Evolutionary conservation across 2,797 vertebrate species (phyloP).

Genomic region (Trachops cirrhosus): DNA sequence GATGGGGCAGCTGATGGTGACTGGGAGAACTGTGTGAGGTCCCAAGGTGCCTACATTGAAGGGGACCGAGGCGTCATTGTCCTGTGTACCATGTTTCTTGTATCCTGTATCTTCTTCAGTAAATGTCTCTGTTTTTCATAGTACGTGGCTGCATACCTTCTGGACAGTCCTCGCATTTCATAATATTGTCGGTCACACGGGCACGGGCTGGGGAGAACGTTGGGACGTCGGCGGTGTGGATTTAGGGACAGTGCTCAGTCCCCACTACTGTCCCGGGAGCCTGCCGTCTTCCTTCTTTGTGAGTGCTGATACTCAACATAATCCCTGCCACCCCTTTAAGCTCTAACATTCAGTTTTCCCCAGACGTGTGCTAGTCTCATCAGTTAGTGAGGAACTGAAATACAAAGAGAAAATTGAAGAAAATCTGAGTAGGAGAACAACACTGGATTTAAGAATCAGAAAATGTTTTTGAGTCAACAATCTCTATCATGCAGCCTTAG

Average conservation of each 20-base stretch:
- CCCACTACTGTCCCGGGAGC: background rate
- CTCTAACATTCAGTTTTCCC: background rate
- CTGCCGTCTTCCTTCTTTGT: background rate
- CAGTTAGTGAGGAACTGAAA: background rate
- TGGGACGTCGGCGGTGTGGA: background rate
- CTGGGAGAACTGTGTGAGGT: background rate
- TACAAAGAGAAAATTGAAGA: background rate
- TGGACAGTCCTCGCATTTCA: background rate
- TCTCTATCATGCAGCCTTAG: background rate
- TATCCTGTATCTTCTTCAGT: no score
- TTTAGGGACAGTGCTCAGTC: background rate
- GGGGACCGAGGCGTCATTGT: background rate
- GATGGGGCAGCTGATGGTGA: background rate
- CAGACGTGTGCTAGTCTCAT: background rate
- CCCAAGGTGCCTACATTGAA: background rate
- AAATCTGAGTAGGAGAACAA: background rate
- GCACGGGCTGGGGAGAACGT: background rate
- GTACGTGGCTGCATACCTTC: no score
- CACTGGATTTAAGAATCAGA: background rate
- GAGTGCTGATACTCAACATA: background rate
- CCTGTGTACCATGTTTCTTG: background rate
- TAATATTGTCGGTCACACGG: background rate
- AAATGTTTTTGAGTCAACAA: background rate
- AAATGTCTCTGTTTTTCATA: no score
- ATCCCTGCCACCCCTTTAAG: background rate